These are phyloP conservation scores for Pristionchus fissidentatus DNA, from an alignment of 2,888 invertebrate genomes.

Conservation along the genomic window DNA sequence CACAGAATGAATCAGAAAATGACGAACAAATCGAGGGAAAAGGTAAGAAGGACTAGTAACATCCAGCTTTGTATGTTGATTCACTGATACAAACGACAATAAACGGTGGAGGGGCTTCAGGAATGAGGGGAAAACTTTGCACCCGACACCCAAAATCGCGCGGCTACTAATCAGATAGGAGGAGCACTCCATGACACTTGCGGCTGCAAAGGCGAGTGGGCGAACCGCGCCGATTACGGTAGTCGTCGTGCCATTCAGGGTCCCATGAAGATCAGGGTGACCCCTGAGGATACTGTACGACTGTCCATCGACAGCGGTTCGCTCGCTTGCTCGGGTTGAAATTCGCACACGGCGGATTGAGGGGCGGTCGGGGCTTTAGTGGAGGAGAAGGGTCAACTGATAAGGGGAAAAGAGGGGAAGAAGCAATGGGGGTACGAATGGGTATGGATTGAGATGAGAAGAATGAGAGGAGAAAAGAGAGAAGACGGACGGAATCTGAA, in stretches of 20 bases:
- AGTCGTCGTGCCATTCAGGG: no score
- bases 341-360: slow-evolving; percentile 12
- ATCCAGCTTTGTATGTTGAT: slow-evolving; percentile 24
- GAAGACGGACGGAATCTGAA: no score
- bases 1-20: slow-evolving; percentile 34
- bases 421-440: slow-evolving; percentile 2
- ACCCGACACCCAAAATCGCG: neutral
- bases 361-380: neutral
- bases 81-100: no score
- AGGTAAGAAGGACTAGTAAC: slow-evolving; percentile 16
- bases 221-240: slow-evolving; percentile 4
- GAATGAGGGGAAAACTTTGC: neutral
- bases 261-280: no score
- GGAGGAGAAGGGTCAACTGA: neutral
- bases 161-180: neutral
- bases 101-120: neutral
- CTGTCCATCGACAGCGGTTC: neutral
- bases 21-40: neutral
- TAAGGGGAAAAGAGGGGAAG: neutral
- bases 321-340: no score
- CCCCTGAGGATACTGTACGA: neutral
- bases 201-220: slow-evolving; percentile 14
- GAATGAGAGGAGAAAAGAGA: no score
- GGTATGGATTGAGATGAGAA: no score
- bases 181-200: slow-evolving; percentile 27